phyloP scores from a whole-genome alignment of 2,888 invertebrate species.

The Theretra japonica region DNA sequence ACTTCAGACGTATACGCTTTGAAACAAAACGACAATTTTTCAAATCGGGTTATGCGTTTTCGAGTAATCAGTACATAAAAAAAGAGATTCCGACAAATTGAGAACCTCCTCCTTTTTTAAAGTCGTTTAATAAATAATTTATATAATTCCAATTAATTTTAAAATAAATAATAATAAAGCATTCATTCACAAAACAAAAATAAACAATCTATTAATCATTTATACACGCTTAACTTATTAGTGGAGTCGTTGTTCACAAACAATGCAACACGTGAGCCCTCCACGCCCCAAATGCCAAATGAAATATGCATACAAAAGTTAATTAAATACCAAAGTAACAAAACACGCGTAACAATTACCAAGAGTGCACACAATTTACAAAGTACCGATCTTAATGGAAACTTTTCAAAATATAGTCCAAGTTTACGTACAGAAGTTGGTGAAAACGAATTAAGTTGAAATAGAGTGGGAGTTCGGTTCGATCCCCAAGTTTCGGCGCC shows the following conservation, averaged over 20 bases:
- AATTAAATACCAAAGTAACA: slow-evolving; percentile 25
- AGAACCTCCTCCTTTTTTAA: too few species aligned
- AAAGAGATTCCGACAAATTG: too few species aligned
- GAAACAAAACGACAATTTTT: too few species aligned
- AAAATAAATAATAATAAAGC: too few species aligned
- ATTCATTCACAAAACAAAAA: too few species aligned
- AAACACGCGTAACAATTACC: slow-evolving; percentile 26
- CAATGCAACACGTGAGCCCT: not conserved
- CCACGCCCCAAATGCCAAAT: not conserved
- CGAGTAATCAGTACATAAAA: too few species aligned
- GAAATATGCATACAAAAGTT: slow-evolving; percentile 9
- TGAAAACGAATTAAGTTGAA: slow-evolving; percentile 56
- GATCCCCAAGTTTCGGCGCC: slow-evolving; percentile 14
- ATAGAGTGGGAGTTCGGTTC: slow-evolving; percentile 45
- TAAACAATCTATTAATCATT: not conserved
- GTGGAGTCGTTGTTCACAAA: not conserved
- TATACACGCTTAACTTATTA: not conserved
- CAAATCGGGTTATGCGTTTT: too few species aligned
- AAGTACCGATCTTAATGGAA: slow-evolving; percentile 35
- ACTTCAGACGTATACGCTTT: too few species aligned
- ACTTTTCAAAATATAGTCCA: slow-evolving; percentile 62
- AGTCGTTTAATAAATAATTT: too few species aligned
- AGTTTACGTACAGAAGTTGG: slow-evolving; percentile 55
- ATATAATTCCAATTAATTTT: too few species aligned
- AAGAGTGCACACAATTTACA: slow-evolving; percentile 29